Evolutionary conservation across 2,888 invertebrate species (phyloP).

Genomic region (Amphipoea lucens): DNA sequence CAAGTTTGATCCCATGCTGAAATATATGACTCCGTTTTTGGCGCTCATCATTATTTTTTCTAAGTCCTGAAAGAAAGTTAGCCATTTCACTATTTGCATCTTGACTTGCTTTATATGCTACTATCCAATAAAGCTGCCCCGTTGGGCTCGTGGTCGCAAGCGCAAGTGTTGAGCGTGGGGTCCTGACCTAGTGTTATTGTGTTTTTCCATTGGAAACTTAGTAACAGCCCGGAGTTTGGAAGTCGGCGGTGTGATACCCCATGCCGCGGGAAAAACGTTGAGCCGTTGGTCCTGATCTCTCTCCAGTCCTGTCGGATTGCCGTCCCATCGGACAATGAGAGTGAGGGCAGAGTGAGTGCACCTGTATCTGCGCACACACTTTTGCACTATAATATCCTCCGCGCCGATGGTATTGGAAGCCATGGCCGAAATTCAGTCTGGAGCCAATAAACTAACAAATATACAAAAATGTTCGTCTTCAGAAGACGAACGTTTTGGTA

Average conservation of each 20-base stretch:
- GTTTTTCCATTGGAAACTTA: neutral
- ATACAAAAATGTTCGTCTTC: too few species aligned
- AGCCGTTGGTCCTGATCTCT: too few species aligned
- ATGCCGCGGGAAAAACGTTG: too few species aligned
- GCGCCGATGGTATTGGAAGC: neutral
- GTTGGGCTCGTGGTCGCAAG: neutral
- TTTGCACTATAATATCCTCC: neutral
- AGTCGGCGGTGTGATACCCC: too few species aligned
- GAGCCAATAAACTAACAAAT: too few species aligned
- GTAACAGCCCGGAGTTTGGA: too few species aligned
- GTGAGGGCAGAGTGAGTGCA: neutral
- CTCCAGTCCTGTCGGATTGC: too few species aligned
- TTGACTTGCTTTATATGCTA: neutral
- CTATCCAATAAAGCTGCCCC: neutral
- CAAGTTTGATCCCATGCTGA: constrained; percentile 82
- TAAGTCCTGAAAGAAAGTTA: constrained; percentile 70
- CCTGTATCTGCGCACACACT: neutral
- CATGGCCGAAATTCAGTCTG: neutral
- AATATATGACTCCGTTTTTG: constrained; percentile 80
- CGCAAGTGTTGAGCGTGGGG: neutral
- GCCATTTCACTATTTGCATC: neutral
- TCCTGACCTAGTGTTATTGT: neutral
- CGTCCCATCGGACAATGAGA: neutral
- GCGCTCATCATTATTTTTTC: constrained; percentile 77
- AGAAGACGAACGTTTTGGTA: too few species aligned